Percentiles rank a stretch among this genome's conserved stretches.
Evolutionary conservation across 2,888 invertebrate species (phyloP).

Genomic region (Julus scandinavius): DNA sequence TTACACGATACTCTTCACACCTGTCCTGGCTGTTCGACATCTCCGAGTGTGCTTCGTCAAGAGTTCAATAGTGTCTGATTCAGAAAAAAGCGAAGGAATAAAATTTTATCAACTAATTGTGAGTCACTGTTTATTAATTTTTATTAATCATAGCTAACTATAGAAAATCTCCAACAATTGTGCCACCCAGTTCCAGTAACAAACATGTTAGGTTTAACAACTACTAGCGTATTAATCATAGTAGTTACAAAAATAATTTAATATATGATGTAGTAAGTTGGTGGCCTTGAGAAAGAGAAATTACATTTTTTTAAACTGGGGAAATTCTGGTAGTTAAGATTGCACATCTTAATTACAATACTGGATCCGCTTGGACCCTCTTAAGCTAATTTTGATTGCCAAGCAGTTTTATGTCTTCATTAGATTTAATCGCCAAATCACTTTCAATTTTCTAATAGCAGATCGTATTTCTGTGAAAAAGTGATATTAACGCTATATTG

Average conservation of each 20-base stretch:
- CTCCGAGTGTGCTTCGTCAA: slow-evolving; percentile 39
- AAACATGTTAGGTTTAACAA: neutral
- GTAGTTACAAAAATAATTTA: neutral
- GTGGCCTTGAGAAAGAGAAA: neutral
- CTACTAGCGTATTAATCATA: neutral
- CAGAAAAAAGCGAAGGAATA: neutral
- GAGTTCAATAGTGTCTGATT: slow-evolving; percentile 15
- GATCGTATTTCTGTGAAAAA: too few relatives aligned
- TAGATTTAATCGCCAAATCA: neutral
- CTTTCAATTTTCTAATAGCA: too few relatives aligned
- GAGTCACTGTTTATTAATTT: slow-evolving; percentile 6
- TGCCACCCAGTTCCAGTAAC: neutral
- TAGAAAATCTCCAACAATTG: neutral
- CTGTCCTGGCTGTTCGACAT: slow-evolving; percentile 94
- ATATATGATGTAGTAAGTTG: neutral
- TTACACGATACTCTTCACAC: slow-evolving; percentile 93
- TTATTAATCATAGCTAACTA: neutral
- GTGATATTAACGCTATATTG: too few relatives aligned
- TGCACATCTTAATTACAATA: neutral
- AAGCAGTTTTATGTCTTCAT: neutral
- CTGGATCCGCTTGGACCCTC: neutral
- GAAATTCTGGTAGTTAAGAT: too few relatives aligned
- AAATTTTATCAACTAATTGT: neutral
- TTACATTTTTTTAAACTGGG: too few relatives aligned
- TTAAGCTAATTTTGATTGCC: neutral